These are phyloP conservation scores for Pandemis corylana DNA, from an alignment of 2,888 invertebrate species.

Conservation along the genomic window DNA sequence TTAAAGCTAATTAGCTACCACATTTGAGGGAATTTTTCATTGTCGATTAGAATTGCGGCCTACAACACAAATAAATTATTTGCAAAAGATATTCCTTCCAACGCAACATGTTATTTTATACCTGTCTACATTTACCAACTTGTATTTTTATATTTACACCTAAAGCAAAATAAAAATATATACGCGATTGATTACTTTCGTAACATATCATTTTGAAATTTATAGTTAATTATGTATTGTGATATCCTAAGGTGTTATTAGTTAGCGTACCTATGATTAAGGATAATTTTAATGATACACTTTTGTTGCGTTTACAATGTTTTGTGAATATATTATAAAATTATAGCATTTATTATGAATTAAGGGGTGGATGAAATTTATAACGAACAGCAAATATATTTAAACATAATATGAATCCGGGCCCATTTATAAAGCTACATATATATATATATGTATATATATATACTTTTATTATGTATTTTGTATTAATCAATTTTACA, in stretches of 20 bases:
- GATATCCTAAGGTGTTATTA: constrained; percentile 40
- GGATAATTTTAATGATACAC: constrained; percentile 30
- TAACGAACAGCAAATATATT: constrained; percentile 29
- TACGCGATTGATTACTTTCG: constrained; percentile 41
- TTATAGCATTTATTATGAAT: constrained; percentile 28
- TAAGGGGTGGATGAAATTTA: constrained; percentile 5
- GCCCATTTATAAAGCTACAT: constrained; percentile 40
- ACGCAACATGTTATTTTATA: constrained; percentile 35
- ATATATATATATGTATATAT: constrained; percentile 13
- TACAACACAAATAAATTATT: constrained; percentile 25
- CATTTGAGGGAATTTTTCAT: constrained; percentile 1
- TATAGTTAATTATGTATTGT: constrained; percentile 40
- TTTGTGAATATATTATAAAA: constrained; percentile 32
- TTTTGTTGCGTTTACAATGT: constrained; percentile 37
- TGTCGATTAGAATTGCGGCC: constrained; percentile 18
- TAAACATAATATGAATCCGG: constrained; percentile 32
- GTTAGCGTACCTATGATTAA: constrained; percentile 32
- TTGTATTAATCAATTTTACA: constrained; percentile 33
- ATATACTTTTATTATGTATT: constrained; percentile 36
- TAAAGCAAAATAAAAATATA: constrained; percentile 30
- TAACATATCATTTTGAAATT: constrained; percentile 43
- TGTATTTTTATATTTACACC: constrained; percentile 39
- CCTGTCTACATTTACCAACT: constrained; percentile 37
- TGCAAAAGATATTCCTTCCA: constrained; percentile 38
- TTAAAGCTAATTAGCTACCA: constrained; percentile 12